phyloP scores from a whole-genome alignment of 2,888 invertebrate genomes.

The Pediacus dermestoides region DNA sequence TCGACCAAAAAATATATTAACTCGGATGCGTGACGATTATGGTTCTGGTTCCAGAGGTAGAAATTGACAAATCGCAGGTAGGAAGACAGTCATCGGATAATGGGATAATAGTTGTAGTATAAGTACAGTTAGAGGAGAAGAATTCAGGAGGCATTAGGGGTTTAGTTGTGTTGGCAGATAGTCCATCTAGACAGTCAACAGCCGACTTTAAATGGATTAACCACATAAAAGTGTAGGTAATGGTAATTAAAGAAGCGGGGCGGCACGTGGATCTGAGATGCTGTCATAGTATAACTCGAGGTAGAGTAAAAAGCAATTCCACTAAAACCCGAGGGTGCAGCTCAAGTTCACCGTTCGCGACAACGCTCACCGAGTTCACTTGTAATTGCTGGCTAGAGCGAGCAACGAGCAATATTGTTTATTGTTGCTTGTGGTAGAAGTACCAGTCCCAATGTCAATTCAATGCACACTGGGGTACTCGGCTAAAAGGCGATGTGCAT shows the following conservation, averaged over 20 bases:
- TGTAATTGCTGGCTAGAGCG: conserved; percentile 37
- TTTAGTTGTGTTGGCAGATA: conserved; percentile 17
- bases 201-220: conserved; percentile 44
- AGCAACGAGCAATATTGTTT: conserved; percentile 1
- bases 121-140: too few relatives aligned
- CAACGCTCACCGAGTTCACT: conserved; percentile 37
- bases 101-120: too few relatives aligned
- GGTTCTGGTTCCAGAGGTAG: too few relatives aligned
- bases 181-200: conserved; percentile 31
- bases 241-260: conserved; percentile 45
- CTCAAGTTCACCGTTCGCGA: conserved; percentile 29
- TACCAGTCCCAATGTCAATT: too few relatives aligned
- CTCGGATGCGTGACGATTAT: too few relatives aligned
- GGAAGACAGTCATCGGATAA: too few relatives aligned
- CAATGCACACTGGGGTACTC: too few relatives aligned
- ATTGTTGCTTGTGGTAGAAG: neutral
- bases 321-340: conserved; percentile 36
- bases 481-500: too few relatives aligned
- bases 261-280: conserved; percentile 35
- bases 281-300: conserved; percentile 41
- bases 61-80: too few relatives aligned
- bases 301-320: conserved; percentile 43
- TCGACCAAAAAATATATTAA: too few relatives aligned
- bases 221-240: conserved; percentile 45
- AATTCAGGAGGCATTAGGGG: conserved; percentile 1